Percentiles rank a stretch among this genome's conserved stretches.
These are phyloP conservation scores for Physocephala rufipes DNA, from an alignment of 2,888 invertebrate genomes.

Conservation along the genomic window DNA sequence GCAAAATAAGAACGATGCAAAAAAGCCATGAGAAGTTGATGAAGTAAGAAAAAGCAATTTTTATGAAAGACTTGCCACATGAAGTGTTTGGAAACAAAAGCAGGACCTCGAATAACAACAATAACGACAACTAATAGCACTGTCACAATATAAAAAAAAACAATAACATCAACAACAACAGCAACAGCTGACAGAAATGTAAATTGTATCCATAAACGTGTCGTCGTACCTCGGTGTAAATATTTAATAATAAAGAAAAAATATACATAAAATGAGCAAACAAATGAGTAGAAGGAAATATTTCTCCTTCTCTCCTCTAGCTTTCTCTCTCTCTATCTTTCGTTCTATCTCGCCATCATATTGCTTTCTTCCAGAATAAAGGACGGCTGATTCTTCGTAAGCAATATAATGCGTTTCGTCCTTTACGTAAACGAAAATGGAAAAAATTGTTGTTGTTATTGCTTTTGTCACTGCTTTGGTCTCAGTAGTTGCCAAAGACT, in stretches of 20 bases:
- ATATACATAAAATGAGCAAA: background rate
- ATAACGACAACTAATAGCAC: background rate
- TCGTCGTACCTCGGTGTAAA: slow-evolving; percentile 3
- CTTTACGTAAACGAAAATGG: no score
- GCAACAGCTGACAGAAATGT: slow-evolving; percentile 2
- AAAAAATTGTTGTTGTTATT: background rate
- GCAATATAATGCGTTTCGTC: no score
- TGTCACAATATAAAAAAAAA: background rate
- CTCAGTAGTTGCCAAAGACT: background rate
- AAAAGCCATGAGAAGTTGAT: background rate
- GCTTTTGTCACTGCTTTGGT: background rate
- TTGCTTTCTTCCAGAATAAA: background rate
- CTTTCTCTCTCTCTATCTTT: background rate
- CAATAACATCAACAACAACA: background rate
- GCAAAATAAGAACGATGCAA: no score
- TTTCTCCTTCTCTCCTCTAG: no score
- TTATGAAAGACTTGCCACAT: slow-evolving; percentile 7
- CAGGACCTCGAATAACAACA: background rate
- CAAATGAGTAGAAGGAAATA: no score
- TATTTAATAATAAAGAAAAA: slow-evolving; percentile 11
- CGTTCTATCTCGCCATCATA: background rate
- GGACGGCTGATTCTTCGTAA: no score
- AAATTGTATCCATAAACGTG: slow-evolving; percentile 22
- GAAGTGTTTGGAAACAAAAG: background rate
- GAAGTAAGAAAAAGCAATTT: background rate